phyloP scores from a whole-genome alignment of 2,113 vertebrate genomes.

The Passer montanus region DNA sequence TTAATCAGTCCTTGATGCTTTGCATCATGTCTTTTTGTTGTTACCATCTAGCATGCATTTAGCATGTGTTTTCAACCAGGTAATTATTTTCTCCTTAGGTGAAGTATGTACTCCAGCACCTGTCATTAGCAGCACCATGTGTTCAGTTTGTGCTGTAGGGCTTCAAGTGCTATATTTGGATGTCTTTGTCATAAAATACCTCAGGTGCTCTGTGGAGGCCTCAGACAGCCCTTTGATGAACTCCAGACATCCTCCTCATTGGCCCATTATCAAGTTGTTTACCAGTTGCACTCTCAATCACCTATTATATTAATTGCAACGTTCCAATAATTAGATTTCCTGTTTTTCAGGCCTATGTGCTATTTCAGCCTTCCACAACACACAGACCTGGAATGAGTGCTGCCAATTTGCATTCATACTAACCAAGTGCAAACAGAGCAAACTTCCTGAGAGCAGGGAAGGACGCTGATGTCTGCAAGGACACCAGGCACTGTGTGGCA shows the following conservation, averaged over 20 bases:
- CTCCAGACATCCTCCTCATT: not conserved
- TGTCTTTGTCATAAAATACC: not conserved
- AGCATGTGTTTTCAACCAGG: not conserved
- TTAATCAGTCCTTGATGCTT: not conserved
- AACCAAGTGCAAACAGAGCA: not conserved
- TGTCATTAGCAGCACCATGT: not conserved
- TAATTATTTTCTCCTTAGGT: not conserved
- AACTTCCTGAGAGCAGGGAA: not conserved
- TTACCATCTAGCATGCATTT: not conserved
- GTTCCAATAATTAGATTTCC: not conserved
- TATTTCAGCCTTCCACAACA: not conserved
- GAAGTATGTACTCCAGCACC: not conserved
- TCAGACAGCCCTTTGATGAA: not conserved
- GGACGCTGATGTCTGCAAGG: not conserved
- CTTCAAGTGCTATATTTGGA: not conserved
- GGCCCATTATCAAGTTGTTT: not conserved
- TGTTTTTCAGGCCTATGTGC: slow-evolving; percentile 1
- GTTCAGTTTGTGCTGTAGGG: not conserved
- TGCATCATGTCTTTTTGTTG: not conserved
- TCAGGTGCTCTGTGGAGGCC: not conserved
- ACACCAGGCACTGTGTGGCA: rapidly evolving
- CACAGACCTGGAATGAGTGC: not conserved
- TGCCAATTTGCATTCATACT: not conserved
- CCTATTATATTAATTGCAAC: not conserved
- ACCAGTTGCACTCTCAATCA: not conserved